These are phyloP conservation scores for Dicranocentrus wangi DNA, from an alignment of 2,888 invertebrate species.

Conservation along the genomic window DNA sequence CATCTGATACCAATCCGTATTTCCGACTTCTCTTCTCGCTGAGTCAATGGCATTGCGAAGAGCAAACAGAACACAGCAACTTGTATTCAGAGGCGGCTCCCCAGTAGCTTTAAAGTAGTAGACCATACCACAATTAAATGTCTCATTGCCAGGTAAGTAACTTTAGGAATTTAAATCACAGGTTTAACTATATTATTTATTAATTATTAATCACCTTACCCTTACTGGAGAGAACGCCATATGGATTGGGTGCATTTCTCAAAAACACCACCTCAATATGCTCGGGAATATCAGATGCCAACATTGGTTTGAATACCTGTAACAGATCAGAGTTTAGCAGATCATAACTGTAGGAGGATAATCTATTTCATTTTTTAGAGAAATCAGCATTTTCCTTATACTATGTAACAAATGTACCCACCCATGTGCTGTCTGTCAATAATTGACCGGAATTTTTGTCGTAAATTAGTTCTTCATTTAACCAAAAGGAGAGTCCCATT, in stretches of 20 bases:
- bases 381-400: no score
- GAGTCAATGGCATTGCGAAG: slow-evolving; percentile 82
- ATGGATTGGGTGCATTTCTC: slow-evolving; percentile 80
- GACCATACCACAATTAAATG: slow-evolving; percentile 75
- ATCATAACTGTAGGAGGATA: slow-evolving; percentile 72
- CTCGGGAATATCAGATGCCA: slow-evolving; percentile 73
- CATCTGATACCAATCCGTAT: slow-evolving; percentile 79
- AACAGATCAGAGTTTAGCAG: no score
- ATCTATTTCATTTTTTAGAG: no score
- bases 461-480: slow-evolving; percentile 76
- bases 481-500: slow-evolving; percentile 75
- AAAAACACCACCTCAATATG: slow-evolving; percentile 78
- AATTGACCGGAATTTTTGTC: slow-evolving; percentile 81
- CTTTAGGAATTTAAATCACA: no score
- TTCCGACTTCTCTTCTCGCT: slow-evolving; percentile 81
- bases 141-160: no score
- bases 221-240: slow-evolving; percentile 84
- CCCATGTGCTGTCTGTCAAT: slow-evolving; percentile 86
- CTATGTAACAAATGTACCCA: no score
- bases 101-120: slow-evolving; percentile 31
- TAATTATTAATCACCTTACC: slow-evolving; percentile 60
- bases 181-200: no score
- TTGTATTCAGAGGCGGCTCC: slow-evolving; percentile 23
- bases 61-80: slow-evolving; percentile 77
- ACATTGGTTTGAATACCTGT: slow-evolving; percentile 73